Evolutionary conservation across 2,888 invertebrate genomes (phyloP).

Genomic region (Brassicogethes aeneus): DNA sequence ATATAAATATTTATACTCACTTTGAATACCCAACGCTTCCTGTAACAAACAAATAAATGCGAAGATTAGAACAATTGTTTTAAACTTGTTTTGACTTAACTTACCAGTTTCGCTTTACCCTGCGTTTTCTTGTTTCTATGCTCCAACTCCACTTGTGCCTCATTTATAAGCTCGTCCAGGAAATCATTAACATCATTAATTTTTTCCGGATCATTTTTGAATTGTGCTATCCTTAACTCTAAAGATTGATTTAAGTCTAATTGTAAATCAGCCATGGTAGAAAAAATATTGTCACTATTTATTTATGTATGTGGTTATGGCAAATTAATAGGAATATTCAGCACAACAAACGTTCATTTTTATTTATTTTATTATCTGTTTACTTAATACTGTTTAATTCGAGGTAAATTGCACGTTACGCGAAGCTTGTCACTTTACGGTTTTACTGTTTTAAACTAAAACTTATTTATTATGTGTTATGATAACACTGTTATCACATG

Average conservation of each 20-base stretch:
- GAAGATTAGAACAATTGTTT: constrained; percentile 1
- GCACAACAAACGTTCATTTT: too few relatives aligned
- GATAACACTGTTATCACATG: too few relatives aligned
- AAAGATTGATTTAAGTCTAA: constrained; percentile 32
- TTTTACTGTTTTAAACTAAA: too few relatives aligned
- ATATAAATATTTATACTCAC: constrained; percentile 26
- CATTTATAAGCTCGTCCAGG: constrained; percentile 36
- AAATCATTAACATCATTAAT: constrained; percentile 38
- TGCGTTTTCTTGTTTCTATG: constrained; percentile 24
- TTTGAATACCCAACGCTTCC: constrained; percentile 32
- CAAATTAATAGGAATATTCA: neutral
- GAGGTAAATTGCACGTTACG: too few relatives aligned
- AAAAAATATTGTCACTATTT: constrained; percentile 1
- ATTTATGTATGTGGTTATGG: neutral
- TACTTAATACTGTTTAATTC: too few relatives aligned
- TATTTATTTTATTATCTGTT: too few relatives aligned
- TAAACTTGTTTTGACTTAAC: constrained; percentile 10
- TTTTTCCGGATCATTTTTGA: constrained; percentile 38
- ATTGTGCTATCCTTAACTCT: constrained; percentile 34
- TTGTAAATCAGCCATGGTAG: constrained; percentile 30
- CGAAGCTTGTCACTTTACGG: too few relatives aligned
- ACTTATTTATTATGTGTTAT: too few relatives aligned
- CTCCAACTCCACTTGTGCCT: constrained; percentile 36
- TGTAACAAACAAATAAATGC: constrained; percentile 19
- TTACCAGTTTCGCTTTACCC: constrained; percentile 34